These are phyloP conservation scores for Deilephila elpenor DNA, from an alignment of 2,888 invertebrate genomes.

Conservation along the genomic window DNA sequence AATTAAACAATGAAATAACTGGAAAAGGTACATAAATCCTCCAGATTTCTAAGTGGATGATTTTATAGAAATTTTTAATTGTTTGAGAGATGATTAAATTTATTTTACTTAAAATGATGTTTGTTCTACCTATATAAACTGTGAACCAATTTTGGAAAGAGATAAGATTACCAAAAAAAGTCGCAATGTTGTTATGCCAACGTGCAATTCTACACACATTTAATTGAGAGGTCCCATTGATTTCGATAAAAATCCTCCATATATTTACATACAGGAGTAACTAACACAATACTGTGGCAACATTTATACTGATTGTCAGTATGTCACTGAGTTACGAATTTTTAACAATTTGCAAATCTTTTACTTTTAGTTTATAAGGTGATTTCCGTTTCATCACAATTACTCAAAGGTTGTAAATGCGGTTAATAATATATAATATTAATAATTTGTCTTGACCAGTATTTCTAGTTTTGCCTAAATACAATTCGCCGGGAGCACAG, in stretches of 20 bases:
- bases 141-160: background rate
- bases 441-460: too few species aligned
- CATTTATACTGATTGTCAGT: conserved; percentile 24
- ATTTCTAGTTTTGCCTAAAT: background rate
- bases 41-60: conserved; percentile 35
- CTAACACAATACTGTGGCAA: background rate
- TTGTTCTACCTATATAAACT: background rate
- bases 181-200: too few species aligned
- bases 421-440: too few species aligned
- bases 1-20: background rate
- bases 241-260: too few species aligned
- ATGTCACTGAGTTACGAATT: background rate
- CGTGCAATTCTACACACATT: too few species aligned
- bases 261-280: background rate
- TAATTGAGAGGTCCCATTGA: too few species aligned
- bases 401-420: too few species aligned
- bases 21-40: background rate
- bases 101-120: conserved; percentile 24
- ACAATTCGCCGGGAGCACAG: background rate
- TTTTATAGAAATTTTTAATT: conserved; percentile 48
- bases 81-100: conserved; percentile 46
- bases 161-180: too few species aligned
- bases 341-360: too few species aligned
- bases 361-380: too few species aligned
- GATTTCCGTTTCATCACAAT: too few species aligned